Conservation (phyloP, 2,797 vertebrate genomes). For the Merluccius polli region DNA sequence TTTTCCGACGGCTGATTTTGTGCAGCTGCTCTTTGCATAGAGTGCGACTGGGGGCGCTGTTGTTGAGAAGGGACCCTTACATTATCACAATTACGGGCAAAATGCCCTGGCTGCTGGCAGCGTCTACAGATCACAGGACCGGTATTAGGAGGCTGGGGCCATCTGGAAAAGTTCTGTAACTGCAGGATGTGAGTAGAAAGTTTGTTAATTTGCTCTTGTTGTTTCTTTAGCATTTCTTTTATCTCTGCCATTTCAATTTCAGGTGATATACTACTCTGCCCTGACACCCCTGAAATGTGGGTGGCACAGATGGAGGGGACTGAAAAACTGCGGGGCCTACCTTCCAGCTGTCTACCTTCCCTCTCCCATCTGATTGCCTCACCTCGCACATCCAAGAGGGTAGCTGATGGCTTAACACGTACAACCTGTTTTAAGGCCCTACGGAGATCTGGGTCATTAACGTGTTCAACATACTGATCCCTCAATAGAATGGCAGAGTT, state of each 20-base stretch:
- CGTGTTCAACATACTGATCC: constrained; percentile 17
- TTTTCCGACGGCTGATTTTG: constrained; percentile 3
- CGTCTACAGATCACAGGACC: background rate
- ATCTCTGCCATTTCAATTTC: background rate
- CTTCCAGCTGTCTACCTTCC: background rate
- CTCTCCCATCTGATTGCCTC: constrained; percentile 7
- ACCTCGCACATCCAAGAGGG: background rate
- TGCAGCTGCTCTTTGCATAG: too few relatives aligned
- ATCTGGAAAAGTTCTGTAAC: background rate
- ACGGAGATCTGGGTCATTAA: background rate
- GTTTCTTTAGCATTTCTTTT: background rate
- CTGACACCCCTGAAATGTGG: too few relatives aligned
- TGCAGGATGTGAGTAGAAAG: background rate
- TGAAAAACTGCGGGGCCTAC: background rate
- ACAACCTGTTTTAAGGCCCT: constrained; percentile 1
- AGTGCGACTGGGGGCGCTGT: too few relatives aligned
- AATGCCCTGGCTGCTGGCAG: background rate
- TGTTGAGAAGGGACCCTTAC: background rate
- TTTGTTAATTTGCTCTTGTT: background rate
- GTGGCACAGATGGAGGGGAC: too few relatives aligned
- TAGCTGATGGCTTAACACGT: background rate
- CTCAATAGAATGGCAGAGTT: background rate
- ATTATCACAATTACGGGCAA: background rate
- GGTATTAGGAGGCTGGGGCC: too few relatives aligned
- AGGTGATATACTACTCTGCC: too few relatives aligned